Evolutionary conservation across 2,113 vertebrate genomes (phyloP), one percentile per base, ranked within the genome.

Genomic region (Erythrolamprus reginae): DNA sequence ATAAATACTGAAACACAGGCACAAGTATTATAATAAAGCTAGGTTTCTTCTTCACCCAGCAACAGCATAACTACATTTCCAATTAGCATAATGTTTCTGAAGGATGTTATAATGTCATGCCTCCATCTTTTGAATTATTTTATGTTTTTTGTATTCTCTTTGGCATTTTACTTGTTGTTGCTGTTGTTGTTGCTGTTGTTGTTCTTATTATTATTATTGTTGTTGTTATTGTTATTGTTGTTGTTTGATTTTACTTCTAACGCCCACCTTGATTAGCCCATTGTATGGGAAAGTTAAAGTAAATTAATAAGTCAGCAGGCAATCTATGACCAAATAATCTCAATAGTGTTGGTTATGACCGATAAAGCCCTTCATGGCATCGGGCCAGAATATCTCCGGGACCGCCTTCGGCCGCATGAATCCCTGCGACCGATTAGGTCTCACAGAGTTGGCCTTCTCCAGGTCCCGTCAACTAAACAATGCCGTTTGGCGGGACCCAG

Each of bases 1-100:
- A 38, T 77, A 9, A 77, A 77, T 77, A 42, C 91, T 56, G 33
- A 95, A 89, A 92, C 92, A 90, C 92, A 93, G 88, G 90, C 82
- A 91, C 47, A 90, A 51, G 50, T 28, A 87, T 42, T 85, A 33
- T n/a, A 33, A 58, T 15, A 23, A 65, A 33, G 5, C 4, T 9
- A 48, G 8, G 5, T 5, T 38, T 9, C 53, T n/a, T n/a, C 5
- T 58, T 23, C 24, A 13, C 15, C 38, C 45, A 47, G 19, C 19
- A 58, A 48, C 2, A 26, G 19, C 7, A 7, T 21, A 42, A 9
- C 51, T 45, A 53, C 51, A 77, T 38, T 52, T 42, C 33, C 38
- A 53, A 70, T 52, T 52, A n/a, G 84, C 48, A 84, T 50, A 26
- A 26, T 33, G 38, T 5, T 24, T 50, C 87, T 52, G 51, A 88